A percentile compares a stretch with the other conserved stretches of the same genome.
Evolutionary conservation across 2,888 invertebrate genomes (phyloP).

Genomic region (Tiliacea citrago): DNA sequence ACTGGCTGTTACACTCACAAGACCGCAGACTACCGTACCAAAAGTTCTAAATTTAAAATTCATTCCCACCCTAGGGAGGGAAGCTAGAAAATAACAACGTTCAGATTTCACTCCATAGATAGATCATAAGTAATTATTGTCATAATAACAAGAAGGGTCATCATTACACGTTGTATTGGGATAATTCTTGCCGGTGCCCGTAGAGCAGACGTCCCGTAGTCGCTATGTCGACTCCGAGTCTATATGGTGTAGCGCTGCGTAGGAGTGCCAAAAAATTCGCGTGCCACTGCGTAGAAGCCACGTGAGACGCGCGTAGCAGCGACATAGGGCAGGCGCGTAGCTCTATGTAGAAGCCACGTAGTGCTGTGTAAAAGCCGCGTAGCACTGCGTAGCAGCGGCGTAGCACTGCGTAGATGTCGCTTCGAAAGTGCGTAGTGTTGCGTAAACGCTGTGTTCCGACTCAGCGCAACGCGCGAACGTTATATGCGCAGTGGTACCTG

Average conservation of each 20-base stretch:
- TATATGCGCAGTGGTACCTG: neutral
- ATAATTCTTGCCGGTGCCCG: neutral
- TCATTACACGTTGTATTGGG: neutral
- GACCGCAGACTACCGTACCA: no score
- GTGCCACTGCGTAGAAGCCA: neutral
- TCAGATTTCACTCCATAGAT: no score
- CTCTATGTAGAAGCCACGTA: neutral
- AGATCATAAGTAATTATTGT: neutral
- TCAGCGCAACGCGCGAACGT: neutral
- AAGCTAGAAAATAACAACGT: no score
- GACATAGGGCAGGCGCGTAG: neutral
- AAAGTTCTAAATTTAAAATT: no score
- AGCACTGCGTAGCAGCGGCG: neutral
- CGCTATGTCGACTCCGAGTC: neutral
- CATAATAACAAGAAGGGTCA: neutral
- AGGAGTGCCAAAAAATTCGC: neutral
- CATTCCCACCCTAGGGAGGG: no score
- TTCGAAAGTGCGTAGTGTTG: neutral
- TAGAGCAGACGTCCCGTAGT: no score
- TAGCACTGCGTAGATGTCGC: no score
- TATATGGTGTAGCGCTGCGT: neutral
- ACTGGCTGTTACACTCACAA: no score
- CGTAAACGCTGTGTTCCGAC: neutral
- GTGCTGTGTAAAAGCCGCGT: neutral
- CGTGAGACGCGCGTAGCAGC: neutral